Conservation (phyloP, 2,797 vertebrate genomes). For the Coregonus suidteri region DNA sequence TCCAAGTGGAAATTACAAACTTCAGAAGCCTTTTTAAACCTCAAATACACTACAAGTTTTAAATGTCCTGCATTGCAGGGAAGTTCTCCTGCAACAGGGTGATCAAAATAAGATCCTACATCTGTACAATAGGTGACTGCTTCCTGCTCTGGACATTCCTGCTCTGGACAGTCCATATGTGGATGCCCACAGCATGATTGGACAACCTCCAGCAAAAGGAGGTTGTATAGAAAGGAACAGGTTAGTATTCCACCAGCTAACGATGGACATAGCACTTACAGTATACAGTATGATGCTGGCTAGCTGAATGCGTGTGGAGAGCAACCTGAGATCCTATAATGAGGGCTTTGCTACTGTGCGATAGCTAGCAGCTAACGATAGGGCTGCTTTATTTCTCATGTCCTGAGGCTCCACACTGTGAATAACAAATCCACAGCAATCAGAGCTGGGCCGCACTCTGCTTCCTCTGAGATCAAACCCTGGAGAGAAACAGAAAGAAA, state of each 20-base stretch:
- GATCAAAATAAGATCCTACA: neutral
- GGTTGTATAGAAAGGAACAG: neutral
- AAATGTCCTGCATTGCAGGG: no score
- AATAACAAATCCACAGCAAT: slow-evolving; percentile 49
- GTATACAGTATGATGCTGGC: neutral
- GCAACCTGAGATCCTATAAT: slow-evolving; percentile 25
- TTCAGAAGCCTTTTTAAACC: no score
- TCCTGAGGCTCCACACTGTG: slow-evolving; percentile 18
- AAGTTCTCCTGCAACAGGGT: no score
- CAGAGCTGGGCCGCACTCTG: slow-evolving; percentile 31
- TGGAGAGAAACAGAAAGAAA: slow-evolving; percentile 22
- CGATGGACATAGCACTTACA: neutral
- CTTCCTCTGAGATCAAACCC: slow-evolving; percentile 13
- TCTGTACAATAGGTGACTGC: neutral
- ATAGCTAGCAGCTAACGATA: slow-evolving; percentile 8
- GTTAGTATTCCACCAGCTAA: neutral
- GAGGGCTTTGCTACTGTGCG: slow-evolving; percentile 11
- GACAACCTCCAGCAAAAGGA: neutral
- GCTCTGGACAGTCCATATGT: neutral
- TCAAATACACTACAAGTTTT: no score
- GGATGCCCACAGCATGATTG: neutral
- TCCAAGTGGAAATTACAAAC: no score
- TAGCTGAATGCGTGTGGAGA: neutral
- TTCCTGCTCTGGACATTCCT: neutral
- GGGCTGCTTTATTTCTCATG: slow-evolving; percentile 7